Conservation (phyloP, 1,140 invertebrate species). For the Brachionus asplanchnoidis region DNA sequence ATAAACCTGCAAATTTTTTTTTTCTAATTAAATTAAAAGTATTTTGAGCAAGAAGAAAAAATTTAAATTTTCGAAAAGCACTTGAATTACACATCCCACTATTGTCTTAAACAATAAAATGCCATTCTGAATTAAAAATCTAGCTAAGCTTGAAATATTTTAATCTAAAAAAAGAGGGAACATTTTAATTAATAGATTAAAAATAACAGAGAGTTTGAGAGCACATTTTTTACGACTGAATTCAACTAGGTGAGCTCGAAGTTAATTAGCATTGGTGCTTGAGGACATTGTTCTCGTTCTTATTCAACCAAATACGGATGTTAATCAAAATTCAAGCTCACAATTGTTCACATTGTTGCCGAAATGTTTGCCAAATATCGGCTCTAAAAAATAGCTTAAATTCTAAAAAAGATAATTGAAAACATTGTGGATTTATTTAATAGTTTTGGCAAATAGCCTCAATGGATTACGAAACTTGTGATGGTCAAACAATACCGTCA, state of each 20-base stretch:
- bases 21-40: slow-evolving; percentile 20
- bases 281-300: not conserved
- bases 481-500: not conserved
- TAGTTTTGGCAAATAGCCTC: not conserved
- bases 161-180: not conserved
- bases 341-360: not conserved
- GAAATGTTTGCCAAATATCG: slow-evolving; percentile 5
- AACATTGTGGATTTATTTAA: not conserved
- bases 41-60: not conserved
- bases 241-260: not conserved
- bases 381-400: not conserved
- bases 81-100: slow-evolving; percentile 24
- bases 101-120: not conserved
- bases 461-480: not conserved
- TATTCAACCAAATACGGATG: not conserved
- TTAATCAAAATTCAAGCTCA: slow-evolving; percentile 13
- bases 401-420: slow-evolving; percentile 25
- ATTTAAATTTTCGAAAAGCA: not conserved
- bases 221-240: not conserved
- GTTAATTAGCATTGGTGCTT: slow-evolving; percentile 2
- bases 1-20: not conserved
- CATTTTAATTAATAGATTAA: slow-evolving; percentile 21
- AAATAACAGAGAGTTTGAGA: slow-evolving; percentile 19
- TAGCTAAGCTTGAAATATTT: not conserved
- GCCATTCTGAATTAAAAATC: not conserved